Evolutionary conservation across 2,888 invertebrate species (phyloP).

Genomic region (Agrotis puta): DNA sequence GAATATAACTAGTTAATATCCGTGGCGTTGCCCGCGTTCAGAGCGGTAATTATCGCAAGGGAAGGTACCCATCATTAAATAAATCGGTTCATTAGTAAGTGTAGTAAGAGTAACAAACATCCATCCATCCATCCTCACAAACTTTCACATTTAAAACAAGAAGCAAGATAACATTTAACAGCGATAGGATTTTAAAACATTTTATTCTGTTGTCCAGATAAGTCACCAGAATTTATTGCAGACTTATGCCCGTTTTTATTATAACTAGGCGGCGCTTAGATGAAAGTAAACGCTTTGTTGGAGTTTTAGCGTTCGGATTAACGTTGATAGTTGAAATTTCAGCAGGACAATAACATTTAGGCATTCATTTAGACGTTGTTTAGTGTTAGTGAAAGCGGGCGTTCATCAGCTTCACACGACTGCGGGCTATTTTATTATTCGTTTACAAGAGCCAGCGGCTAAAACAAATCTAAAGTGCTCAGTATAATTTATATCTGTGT

Average conservation of each 20-base stretch:
- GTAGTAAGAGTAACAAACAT: too few relatives aligned
- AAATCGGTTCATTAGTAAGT: too few relatives aligned
- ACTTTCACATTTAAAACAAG: too few relatives aligned
- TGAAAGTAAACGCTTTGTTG: neutral
- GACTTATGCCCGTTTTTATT: neutral
- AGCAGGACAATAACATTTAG: neutral
- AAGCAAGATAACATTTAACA: neutral
- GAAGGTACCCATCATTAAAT: too few relatives aligned
- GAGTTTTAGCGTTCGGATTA: neutral
- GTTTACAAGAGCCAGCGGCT: constrained; percentile 29
- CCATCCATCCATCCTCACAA: too few relatives aligned
- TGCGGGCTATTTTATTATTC: constrained; percentile 21
- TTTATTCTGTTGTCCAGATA: neutral
- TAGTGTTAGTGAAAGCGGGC: neutral
- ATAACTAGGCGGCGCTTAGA: neutral
- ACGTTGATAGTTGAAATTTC: neutral
- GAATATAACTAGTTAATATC: too few relatives aligned
- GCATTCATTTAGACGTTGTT: neutral
- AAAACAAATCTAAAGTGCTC: constrained; percentile 46
- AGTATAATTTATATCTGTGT: constrained; percentile 61
- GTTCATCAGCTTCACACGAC: neutral
- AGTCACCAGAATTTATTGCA: constrained; percentile 1
- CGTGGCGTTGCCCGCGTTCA: too few relatives aligned
- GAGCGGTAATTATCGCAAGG: too few relatives aligned
- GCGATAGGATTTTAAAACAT: neutral